Evolutionary conservation across 1,140 invertebrate species (phyloP).

Genomic region (Helicoverpa zea): DNA sequence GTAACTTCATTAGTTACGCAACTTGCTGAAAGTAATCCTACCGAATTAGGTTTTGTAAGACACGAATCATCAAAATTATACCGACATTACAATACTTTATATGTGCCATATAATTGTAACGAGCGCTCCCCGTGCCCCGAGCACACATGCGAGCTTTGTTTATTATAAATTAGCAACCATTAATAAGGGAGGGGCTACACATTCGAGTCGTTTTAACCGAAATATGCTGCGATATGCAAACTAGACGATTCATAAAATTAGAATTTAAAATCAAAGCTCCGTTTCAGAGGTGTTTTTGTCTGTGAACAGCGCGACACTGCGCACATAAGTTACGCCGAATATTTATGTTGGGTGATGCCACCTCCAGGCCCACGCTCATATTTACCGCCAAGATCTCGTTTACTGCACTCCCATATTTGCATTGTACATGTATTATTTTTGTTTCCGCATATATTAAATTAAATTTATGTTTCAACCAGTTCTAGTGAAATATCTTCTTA

Average conservation of each 20-base stretch:
- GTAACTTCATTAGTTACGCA: constrained; percentile 86
- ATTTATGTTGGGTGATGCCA: constrained; percentile 78
- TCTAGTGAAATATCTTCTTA: constrained; percentile 7
- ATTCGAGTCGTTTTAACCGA: constrained; percentile 45
- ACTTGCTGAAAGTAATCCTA: constrained; percentile 82
- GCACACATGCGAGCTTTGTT: constrained; percentile 14
- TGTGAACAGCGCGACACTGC: constrained; percentile 66
- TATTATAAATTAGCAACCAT: constrained; percentile 46
- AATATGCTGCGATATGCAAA: constrained; percentile 79
- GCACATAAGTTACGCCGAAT: constrained; percentile 79
- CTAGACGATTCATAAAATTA: constrained; percentile 82
- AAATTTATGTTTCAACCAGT: constrained; percentile 10
- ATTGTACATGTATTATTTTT: constrained; percentile 66
- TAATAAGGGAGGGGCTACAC: constrained; percentile 39
- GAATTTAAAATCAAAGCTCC: constrained; percentile 84
- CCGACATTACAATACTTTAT: constrained; percentile 61
- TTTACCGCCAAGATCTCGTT: constrained; percentile 78
- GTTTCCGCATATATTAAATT: constrained; percentile 37
- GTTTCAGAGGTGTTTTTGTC: constrained; percentile 82
- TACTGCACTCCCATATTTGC: constrained; percentile 71
- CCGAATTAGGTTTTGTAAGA: constrained; percentile 81
- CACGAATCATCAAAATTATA: constrained; percentile 77
- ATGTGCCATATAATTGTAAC: constrained; percentile 32
- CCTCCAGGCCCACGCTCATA: constrained; percentile 70
- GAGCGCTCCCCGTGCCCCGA: not conserved